Evolutionary conservation across 2,113 vertebrate genomes (phyloP).

Genomic region (Pipa parva): DNA sequence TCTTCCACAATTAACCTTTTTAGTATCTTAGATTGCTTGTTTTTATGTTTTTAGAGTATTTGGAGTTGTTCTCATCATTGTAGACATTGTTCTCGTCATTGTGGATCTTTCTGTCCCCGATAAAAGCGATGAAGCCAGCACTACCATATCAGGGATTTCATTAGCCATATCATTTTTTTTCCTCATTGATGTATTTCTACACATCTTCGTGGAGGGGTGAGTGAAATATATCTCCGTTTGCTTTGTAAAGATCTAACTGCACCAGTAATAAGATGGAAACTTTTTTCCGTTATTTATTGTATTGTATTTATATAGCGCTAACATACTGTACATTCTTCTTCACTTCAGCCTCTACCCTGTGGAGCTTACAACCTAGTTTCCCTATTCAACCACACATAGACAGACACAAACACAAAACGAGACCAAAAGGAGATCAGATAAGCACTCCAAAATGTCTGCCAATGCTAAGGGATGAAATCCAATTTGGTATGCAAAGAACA

Average conservation of each 20-base stretch:
- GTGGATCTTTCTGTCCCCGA: conserved; percentile 60
- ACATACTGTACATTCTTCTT: too few relatives aligned
- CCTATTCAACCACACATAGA: too few relatives aligned
- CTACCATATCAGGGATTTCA: conserved; percentile 64
- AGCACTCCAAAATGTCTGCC: too few relatives aligned
- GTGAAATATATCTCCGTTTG: conserved; percentile 39
- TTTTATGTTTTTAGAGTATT: conserved; percentile 68
- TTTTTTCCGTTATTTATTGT: too few relatives aligned
- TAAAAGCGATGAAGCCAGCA: conserved; percentile 43
- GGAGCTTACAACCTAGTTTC: too few relatives aligned
- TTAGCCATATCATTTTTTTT: conserved; percentile 86
- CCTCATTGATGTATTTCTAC: conserved; percentile 76
- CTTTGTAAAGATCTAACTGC: background rate
- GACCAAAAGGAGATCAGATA: too few relatives aligned
- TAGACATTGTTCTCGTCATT: conserved; percentile 77
- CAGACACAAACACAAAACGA: too few relatives aligned
- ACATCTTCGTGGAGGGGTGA: conserved; percentile 85
- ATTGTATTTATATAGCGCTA: too few relatives aligned
- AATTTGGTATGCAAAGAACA: too few relatives aligned
- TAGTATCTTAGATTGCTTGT: background rate
- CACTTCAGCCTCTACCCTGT: too few relatives aligned
- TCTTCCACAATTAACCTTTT: background rate
- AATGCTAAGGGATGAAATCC: too few relatives aligned
- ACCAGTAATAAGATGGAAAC: too few relatives aligned
- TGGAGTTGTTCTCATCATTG: conserved; percentile 78